Evolutionary conservation across 2,888 invertebrate species (phyloP).

Genomic region (Apomyelois bistriatella): DNA sequence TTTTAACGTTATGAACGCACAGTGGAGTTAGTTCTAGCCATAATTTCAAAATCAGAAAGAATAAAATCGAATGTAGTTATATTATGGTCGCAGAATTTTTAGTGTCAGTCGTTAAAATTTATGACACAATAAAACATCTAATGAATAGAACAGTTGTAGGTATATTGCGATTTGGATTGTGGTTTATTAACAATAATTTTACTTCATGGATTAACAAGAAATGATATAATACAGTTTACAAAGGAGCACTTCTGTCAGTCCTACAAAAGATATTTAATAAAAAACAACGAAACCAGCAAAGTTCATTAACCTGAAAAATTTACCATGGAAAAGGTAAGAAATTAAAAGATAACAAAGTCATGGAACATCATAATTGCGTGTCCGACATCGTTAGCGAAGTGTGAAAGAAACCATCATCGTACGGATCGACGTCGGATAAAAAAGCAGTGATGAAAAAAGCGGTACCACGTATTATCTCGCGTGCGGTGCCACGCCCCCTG

Average conservation of each 20-base stretch:
- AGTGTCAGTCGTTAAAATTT: neutral
- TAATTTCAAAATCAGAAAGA: neutral
- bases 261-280: neutral
- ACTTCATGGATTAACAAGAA: too few species aligned
- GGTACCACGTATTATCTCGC: slow-evolving; percentile 30
- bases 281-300: too few species aligned
- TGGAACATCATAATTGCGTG: neutral
- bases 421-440: neutral
- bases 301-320: too few species aligned
- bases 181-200: neutral
- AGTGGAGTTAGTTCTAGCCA: neutral
- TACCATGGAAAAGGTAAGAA: too few species aligned
- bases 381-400: slow-evolving; percentile 8
- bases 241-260: neutral
- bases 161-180: neutral
- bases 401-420: slow-evolving; percentile 7
- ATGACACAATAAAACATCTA: neutral
- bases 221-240: too few species aligned
- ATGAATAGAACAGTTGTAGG: neutral
- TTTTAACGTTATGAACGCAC: neutral
- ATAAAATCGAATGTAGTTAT: neutral
- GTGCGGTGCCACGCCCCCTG: slow-evolving; percentile 50
- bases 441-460: slow-evolving; percentile 24
- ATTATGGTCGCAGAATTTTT: neutral
- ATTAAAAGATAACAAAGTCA: too few species aligned